phyloP scores from a whole-genome alignment of 1,140 invertebrate species.

The Lordiphosa clarofinis region DNA sequence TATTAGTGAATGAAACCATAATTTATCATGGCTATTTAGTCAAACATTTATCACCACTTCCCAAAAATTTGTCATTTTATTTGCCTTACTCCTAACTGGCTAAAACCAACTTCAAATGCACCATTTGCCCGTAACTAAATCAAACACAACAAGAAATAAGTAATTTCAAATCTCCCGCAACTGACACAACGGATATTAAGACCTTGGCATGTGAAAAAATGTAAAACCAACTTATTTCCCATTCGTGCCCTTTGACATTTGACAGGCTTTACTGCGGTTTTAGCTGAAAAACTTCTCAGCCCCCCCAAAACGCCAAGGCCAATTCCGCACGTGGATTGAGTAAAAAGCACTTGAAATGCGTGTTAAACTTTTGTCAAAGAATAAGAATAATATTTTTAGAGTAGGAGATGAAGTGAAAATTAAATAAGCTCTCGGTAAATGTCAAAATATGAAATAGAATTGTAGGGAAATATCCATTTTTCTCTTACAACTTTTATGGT shows the following conservation, averaged over 20 bases:
- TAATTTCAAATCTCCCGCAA: not conserved
- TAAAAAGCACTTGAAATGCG: conserved; percentile 3
- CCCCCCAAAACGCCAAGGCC: conserved; percentile 25
- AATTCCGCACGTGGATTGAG: conserved; percentile 20
- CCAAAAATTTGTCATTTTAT: too few species aligned
- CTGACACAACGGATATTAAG: conserved; percentile 35
- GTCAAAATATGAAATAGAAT: too few species aligned
- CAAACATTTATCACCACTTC: too few species aligned
- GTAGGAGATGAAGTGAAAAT: conserved; percentile 1
- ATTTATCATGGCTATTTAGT: too few species aligned
- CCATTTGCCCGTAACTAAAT: not conserved
- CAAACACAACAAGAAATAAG: not conserved
- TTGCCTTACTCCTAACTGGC: too few species aligned
- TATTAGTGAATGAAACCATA: too few species aligned
- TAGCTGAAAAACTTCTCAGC: conserved; percentile 1
- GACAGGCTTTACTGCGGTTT: conserved; percentile 25
- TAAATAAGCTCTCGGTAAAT: too few species aligned
- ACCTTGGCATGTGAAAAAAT: conserved; percentile 1
- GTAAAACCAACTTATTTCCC: not conserved
- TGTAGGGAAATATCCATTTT: too few species aligned
- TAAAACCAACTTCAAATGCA: not conserved
- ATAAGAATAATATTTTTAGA: conserved; percentile 15
- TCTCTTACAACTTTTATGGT: too few species aligned
- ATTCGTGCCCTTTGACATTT: conserved; percentile 40
- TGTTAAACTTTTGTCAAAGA: conserved; percentile 31